Evolutionary conservation across 2,113 vertebrate genomes (phyloP).

Genomic region (Brienomyrus brachyistius): DNA sequence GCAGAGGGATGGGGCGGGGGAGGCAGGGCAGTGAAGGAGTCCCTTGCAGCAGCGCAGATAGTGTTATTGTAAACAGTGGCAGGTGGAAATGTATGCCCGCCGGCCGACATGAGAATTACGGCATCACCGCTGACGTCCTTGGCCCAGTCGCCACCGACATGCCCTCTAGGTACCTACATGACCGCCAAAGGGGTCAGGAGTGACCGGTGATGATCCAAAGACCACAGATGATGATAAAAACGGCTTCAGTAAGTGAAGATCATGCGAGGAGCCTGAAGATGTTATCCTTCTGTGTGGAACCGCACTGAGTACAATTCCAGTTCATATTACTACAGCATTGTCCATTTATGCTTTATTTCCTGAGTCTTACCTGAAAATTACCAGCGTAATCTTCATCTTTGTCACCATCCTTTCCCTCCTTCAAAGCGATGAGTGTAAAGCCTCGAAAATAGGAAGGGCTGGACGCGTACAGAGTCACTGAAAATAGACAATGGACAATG

Average conservation of each 20-base stretch:
- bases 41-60: constrained; percentile 24
- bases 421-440: constrained; percentile 86
- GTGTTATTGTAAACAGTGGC: constrained; percentile 25
- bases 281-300: not conserved
- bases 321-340: not conserved
- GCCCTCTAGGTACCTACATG: not conserved
- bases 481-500: constrained; percentile 40
- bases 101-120: not conserved
- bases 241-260: not conserved
- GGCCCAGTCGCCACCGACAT: not conserved
- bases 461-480: constrained; percentile 80
- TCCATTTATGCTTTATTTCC: not conserved
- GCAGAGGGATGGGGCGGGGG: no score
- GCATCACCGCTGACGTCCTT: not conserved
- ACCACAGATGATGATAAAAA: not conserved
- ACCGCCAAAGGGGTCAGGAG: not conserved
- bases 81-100: constrained; percentile 19
- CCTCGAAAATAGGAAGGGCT: constrained; percentile 90
- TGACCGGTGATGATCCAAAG: not conserved
- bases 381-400: constrained; percentile 88
- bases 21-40: not conserved
- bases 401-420: constrained; percentile 82
- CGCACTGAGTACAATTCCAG: not conserved
- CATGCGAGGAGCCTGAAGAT: not conserved
- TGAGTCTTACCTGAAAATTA: constrained; percentile 77